Conservation (phyloP, 2,888 invertebrate species). For the Lutraria lutraria region DNA sequence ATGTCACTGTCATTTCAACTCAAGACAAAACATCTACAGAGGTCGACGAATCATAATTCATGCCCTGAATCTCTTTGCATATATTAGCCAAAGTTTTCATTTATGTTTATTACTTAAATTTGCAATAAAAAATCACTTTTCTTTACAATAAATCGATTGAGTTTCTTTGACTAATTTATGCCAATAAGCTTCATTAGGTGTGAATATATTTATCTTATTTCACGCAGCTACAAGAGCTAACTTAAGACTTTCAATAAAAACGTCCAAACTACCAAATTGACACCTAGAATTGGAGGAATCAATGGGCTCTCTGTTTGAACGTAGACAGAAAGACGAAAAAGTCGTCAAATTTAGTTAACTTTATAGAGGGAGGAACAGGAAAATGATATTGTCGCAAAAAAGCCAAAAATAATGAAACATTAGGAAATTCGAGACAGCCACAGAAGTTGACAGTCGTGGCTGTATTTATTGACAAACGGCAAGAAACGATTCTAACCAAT, state of each 20-base stretch:
- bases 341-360: too few species aligned
- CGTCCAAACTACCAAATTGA: not conserved
- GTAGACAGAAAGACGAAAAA: too few species aligned
- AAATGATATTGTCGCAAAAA: too few species aligned
- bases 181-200: not conserved
- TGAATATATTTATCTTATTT: not conserved
- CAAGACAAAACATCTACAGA: not conserved
- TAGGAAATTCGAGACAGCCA: too few species aligned
- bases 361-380: too few species aligned
- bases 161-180: not conserved
- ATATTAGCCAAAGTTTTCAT: constrained; percentile 2
- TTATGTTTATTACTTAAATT: not conserved
- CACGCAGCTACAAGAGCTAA: not conserved
- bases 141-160: not conserved
- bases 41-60: not conserved
- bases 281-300: too few species aligned
- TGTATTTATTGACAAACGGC: too few species aligned
- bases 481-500: too few species aligned
- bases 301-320: too few species aligned
- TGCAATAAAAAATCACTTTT: not conserved
- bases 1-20: not conserved
- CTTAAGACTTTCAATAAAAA: not conserved
- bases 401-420: too few species aligned
- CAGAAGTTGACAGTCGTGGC: too few species aligned
- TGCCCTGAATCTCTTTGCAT: not conserved